Percentiles rank a stretch among this genome's conserved stretches.
Evolutionary conservation across 2,797 vertebrate genomes (phyloP).

Genomic region (Craterocephalus amniculus): DNA sequence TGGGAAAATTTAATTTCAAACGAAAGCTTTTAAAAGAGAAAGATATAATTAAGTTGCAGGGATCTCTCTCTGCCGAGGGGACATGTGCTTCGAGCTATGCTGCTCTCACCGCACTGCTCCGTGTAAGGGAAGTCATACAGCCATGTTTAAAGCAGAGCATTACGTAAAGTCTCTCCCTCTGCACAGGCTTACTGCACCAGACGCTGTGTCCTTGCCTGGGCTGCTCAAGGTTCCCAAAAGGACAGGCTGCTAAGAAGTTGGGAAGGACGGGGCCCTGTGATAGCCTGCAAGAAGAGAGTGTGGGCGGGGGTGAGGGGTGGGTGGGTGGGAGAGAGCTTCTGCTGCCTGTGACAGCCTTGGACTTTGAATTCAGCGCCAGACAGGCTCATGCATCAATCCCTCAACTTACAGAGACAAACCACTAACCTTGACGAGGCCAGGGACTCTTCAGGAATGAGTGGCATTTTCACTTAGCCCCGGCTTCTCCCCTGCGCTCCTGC

Average conservation of each 20-base stretch:
- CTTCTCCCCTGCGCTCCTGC: conserved; percentile 63
- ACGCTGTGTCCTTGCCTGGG: conserved; percentile 83
- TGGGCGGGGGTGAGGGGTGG: conserved; percentile 19
- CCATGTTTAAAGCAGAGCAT: conserved; percentile 81
- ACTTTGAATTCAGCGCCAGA: conserved; percentile 85
- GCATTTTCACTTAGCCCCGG: conserved; percentile 82
- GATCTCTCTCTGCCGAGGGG: conserved; percentile 60
- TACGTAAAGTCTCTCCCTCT: conserved; percentile 82
- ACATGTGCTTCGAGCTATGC: conserved; percentile 64
- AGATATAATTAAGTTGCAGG: conserved; percentile 83
- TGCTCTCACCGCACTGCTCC: conserved; percentile 68
- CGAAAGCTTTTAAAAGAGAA: conserved; percentile 84
- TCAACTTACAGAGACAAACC: conserved; percentile 85
- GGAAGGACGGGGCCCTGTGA: conserved; percentile 83
- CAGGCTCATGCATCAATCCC: conserved; percentile 87
- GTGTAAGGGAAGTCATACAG: conserved; percentile 79
- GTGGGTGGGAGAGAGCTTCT: no score
- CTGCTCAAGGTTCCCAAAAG: conserved; percentile 87
- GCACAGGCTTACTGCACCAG: conserved; percentile 83
- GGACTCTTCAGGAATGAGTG: conserved; percentile 84
- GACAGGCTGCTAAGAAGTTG: conserved; percentile 84
- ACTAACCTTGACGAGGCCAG: conserved; percentile 83
- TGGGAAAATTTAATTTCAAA: conserved; percentile 81
- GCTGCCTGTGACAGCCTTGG: conserved; percentile 82
- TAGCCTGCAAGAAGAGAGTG: conserved; percentile 74